These are phyloP conservation scores for Notoglanidium macrostoma DNA, from an alignment of 2,797 vertebrate genomes.

Conservation along the genomic window DNA sequence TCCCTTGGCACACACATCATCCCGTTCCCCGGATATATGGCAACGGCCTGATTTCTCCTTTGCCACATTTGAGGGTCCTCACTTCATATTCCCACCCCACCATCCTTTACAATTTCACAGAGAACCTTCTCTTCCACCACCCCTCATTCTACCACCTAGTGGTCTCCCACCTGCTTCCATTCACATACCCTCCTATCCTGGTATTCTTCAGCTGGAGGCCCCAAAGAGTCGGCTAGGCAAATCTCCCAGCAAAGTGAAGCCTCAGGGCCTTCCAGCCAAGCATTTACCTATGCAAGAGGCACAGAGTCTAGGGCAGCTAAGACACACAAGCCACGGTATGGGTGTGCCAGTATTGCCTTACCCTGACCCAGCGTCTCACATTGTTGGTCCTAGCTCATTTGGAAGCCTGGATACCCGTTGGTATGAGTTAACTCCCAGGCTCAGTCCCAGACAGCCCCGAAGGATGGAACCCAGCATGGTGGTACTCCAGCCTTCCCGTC, in stretches of 20 bases:
- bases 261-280: slow-evolving; percentile 87
- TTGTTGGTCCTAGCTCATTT: slow-evolving; percentile 89
- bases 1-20: slow-evolving; percentile 90
- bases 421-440: slow-evolving; percentile 92
- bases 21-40: slow-evolving; percentile 93
- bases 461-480: slow-evolving; percentile 94
- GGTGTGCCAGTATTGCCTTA: slow-evolving; percentile 99
- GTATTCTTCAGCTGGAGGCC: slow-evolving; percentile 90
- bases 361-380: slow-evolving; percentile 89
- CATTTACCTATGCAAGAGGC: slow-evolving; percentile 98
- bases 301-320: slow-evolving; percentile 94
- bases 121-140: slow-evolving; percentile 81
- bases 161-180: slow-evolving; percentile 77
- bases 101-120: slow-evolving; percentile 85
- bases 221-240: slow-evolving; percentile 88
- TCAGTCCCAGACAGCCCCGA: slow-evolving; percentile 92
- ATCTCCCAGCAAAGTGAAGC: slow-evolving; percentile 86
- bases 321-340: slow-evolving; percentile 96
- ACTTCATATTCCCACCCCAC: slow-evolving; percentile 90
- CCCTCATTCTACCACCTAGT: slow-evolving; percentile 86
- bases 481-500: slow-evolving; percentile 97
- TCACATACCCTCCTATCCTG: slow-evolving; percentile 89
- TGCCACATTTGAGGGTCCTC: slow-evolving; percentile 87
- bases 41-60: slow-evolving; percentile 92
- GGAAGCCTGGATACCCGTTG: slow-evolving; percentile 96